Evolutionary conservation across 1,140 invertebrate genomes (phyloP).

Genomic region (Sarcophaga bullata): DNA sequence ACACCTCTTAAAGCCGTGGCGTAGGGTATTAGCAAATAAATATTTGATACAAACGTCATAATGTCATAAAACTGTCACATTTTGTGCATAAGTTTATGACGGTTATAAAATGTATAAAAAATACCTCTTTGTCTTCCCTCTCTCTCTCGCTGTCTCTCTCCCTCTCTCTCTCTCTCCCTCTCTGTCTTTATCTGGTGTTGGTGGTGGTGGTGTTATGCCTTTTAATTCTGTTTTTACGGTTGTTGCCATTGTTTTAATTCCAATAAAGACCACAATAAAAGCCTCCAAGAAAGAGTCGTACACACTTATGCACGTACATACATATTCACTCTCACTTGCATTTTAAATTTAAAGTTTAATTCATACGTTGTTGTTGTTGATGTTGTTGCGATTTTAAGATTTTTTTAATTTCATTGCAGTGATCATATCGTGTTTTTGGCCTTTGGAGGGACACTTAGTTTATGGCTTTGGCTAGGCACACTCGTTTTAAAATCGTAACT

Average conservation of each 20-base stretch:
- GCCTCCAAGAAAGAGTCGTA: too few species aligned
- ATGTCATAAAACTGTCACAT: conserved; percentile 48
- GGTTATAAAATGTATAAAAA: conserved; percentile 17
- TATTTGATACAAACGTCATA: conserved; percentile 38
- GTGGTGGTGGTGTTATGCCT: too few species aligned
- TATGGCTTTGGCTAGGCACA: too few species aligned
- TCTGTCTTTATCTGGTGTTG: too few species aligned
- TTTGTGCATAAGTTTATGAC: conserved; percentile 48
- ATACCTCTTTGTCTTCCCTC: neutral
- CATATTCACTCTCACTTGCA: too few species aligned
- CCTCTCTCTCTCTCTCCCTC: neutral
- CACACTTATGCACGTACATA: too few species aligned
- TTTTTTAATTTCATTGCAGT: conserved; percentile 34
- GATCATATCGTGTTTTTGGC: neutral
- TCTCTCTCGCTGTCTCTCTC: neutral
- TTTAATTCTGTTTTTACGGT: too few species aligned
- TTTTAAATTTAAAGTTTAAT: too few species aligned
- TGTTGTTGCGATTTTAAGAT: conserved; percentile 28
- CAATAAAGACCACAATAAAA: too few species aligned
- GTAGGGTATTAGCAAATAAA: neutral
- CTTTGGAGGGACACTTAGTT: neutral
- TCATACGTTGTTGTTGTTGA: neutral
- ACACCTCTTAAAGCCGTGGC: neutral
- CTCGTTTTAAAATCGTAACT: too few species aligned
- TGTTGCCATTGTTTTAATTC: too few species aligned